Conservation (phyloP, 2,113 vertebrate species). For the Carettochelys insculpta region DNA sequence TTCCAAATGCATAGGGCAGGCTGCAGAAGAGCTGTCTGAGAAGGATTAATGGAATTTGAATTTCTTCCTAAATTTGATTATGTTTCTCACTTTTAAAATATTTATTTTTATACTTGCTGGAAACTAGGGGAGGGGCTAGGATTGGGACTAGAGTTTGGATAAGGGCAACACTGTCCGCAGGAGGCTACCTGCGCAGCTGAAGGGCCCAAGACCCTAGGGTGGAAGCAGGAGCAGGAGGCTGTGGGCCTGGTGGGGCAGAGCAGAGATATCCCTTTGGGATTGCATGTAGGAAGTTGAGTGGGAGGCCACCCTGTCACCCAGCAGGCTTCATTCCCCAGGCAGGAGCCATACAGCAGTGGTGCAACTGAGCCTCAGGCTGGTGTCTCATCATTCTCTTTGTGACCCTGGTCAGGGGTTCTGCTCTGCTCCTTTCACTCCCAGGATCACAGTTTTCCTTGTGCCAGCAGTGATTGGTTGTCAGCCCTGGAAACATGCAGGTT, state of each 20-base stretch:
- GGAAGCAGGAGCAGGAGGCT: not conserved
- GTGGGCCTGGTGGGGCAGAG: not conserved
- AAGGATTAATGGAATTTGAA: not conserved
- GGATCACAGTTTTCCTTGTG: not conserved
- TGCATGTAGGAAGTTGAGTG: not conserved
- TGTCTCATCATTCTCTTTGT: not conserved
- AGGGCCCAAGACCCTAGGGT: not conserved
- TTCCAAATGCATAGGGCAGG: not conserved
- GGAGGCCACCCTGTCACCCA: not conserved
- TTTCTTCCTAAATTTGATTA: not conserved
- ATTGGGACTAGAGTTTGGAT: not conserved
- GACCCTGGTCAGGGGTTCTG: not conserved
- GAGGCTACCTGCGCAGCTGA: not conserved
- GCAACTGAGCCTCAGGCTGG: too few species aligned
- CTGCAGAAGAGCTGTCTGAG: not conserved
- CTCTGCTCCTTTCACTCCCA: not conserved
- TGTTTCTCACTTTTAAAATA: not conserved
- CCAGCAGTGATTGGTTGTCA: not conserved
- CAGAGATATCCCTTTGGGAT: not conserved
- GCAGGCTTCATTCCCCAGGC: not conserved
- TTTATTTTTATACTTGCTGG: not conserved
- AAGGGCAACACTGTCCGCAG: not conserved
- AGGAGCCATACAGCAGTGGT: not conserved
- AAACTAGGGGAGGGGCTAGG: not conserved
- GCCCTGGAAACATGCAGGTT: not conserved